Evolutionary conservation across 2,797 vertebrate genomes (phyloP).

Genomic region (Poecilia picta): DNA sequence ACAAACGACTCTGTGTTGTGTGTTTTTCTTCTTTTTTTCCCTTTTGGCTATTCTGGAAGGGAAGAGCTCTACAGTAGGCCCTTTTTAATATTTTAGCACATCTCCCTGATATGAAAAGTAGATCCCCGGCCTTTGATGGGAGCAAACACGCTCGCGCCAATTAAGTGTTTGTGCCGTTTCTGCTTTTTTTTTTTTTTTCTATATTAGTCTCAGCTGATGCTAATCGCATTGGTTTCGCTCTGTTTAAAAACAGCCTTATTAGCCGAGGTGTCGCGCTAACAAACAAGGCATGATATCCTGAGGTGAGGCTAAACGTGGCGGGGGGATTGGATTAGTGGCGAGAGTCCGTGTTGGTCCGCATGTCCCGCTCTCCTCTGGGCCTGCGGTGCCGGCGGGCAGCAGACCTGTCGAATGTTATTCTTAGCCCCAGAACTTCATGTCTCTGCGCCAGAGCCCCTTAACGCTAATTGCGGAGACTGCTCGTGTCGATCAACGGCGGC

Average conservation of each 20-base stretch:
- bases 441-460: conserved; percentile 71
- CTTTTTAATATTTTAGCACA: conserved; percentile 60
- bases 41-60: conserved; percentile 36
- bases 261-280: conserved; percentile 68
- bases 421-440: conserved; percentile 71
- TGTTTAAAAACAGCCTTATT: conserved; percentile 65
- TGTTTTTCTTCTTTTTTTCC: background rate
- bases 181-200: background rate
- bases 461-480: conserved; percentile 73
- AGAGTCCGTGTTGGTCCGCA: conserved; percentile 57
- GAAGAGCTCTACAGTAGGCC: conserved; percentile 29
- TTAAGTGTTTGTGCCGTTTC: conserved; percentile 10
- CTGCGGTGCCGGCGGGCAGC: conserved; percentile 39
- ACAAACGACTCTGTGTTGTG: conserved; percentile 44
- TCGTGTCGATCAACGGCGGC: conserved; percentile 63
- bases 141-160: conserved; percentile 7
- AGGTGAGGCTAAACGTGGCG: conserved; percentile 72
- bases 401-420: conserved; percentile 71
- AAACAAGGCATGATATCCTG: conserved; percentile 71
- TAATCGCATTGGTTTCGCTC: conserved; percentile 65
- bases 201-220: conserved; percentile 30
- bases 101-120: conserved; percentile 42
- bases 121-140: conserved; percentile 23
- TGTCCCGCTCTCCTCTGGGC: conserved; percentile 42
- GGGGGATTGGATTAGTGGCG: conserved; percentile 66